A percentile compares a stretch with the other conserved stretches of the same genome.
These are phyloP conservation scores for Scaptodrosophila latifasciaeformis DNA, from an alignment of 2,888 invertebrate genomes.

Conservation along the genomic window DNA sequence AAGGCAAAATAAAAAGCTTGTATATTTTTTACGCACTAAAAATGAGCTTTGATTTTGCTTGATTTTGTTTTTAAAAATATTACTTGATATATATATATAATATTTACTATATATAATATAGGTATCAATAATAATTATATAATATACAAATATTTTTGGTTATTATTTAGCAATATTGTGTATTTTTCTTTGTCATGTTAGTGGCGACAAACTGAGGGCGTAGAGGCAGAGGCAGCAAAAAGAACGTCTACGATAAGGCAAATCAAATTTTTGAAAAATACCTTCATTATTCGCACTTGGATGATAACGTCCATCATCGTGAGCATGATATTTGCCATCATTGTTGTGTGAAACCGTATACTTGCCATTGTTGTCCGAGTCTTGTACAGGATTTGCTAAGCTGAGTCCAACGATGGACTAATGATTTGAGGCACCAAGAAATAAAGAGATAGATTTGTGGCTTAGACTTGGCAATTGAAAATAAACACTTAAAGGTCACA, in stretches of 20 bases:
- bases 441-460: not conserved
- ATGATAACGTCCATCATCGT: conserved; percentile 65
- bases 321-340: conserved; percentile 65
- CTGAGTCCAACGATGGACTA: conserved; percentile 64
- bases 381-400: conserved; percentile 53
- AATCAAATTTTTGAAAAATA: conserved; percentile 22
- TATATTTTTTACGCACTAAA: too few relatives aligned
- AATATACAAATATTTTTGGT: too few relatives aligned
- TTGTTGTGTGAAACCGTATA: conserved; percentile 63
- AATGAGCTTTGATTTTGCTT: not conserved
- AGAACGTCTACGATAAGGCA: not conserved
- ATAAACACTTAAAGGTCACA: too few relatives aligned
- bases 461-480: too few relatives aligned
- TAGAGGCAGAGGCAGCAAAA: conserved; percentile 28
- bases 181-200: conserved; percentile 8
- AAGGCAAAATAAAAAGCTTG: too few relatives aligned
- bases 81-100: too few relatives aligned
- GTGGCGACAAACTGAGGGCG: conserved; percentile 29
- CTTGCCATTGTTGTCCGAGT: conserved; percentile 63
- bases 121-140: too few relatives aligned
- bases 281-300: conserved; percentile 61
- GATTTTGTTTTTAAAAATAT: not conserved
- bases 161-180: too few relatives aligned
- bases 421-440: too few relatives aligned
- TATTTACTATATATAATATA: too few relatives aligned